Percentiles rank a stretch among this genome's conserved stretches.
Evolutionary conservation across 2,797 vertebrate species (phyloP).

Genomic region (Pseudochirops cupreus): DNA sequence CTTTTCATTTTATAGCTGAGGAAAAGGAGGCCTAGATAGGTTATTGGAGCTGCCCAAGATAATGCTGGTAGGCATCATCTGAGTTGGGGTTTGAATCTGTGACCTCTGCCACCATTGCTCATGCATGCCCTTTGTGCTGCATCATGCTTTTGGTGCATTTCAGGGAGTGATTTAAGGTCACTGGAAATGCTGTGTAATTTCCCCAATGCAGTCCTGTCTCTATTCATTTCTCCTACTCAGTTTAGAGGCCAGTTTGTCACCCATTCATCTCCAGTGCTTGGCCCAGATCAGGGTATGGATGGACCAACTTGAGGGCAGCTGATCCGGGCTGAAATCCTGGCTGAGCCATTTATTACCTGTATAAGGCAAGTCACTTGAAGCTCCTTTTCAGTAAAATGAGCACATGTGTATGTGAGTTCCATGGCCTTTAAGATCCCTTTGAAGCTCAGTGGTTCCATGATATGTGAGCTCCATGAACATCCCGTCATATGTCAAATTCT

Average conservation of each 20-base stretch:
- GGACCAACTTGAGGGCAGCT: neutral
- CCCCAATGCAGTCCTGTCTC: neutral
- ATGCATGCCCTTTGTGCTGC: neutral
- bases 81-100: neutral
- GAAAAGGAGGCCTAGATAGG: neutral
- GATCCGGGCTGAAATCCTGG: neutral
- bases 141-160: neutral
- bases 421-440: neutral
- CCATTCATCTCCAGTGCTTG: neutral
- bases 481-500: neutral
- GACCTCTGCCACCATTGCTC: neutral
- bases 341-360: neutral
- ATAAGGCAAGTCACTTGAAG: neutral
- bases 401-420: too few species aligned
- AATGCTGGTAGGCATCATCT: neutral
- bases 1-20: neutral
- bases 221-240: neutral
- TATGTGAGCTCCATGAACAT: neutral
- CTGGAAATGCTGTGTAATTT: neutral
- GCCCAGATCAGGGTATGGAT: neutral
- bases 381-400: neutral
- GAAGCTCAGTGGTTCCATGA: neutral
- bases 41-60: neutral
- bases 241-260: neutral
- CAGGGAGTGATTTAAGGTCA: neutral